Base-by-base conservation (phyloP, 2,797 vertebrate species). In the Dendrocincla tyrannina region DNA sequence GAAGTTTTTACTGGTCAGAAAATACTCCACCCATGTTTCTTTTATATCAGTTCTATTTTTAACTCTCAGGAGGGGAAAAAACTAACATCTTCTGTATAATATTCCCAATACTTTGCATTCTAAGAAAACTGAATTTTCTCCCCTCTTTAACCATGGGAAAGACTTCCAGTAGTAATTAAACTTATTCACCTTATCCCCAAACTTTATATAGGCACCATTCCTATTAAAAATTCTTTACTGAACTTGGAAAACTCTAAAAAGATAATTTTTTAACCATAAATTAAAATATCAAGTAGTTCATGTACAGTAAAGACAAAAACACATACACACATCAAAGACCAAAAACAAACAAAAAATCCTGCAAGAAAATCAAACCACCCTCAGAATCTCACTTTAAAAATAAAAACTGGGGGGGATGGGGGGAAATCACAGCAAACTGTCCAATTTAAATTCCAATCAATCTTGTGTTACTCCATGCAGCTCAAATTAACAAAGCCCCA, bases 231-330 rank as follows among this genome's bases (percentile, higher is more conserved):
- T 46, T 50, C 41, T 37, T 53, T 13, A 13, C 12, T 63, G 25
- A 70, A 56, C 25, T 5, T 47, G 5, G 5, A 66, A 59, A 62
- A 59, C 1, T 37, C 73, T 3, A 23, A 49, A 30, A 30, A 55
- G 2, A 59, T 33, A 39, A 6, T 2, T 2, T 52, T 88, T 35
- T 25, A 5, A 44, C 17, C 33, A 15, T 13, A 0, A 75, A 49
- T 32, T 63, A 10, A 78, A 69, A 56, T n/a, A 86, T 37, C 16
- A 30, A 55, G 3, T 37, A n/a, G 7, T 2, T 60, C 17, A 32
- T 0, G 0, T 24, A 25, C 4, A 74, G 17, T 17, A 32, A 59
- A 58, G 42, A 27, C 5, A 27, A 76, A 24, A 7, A 44, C 41
- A 64, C 10, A 9, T 28, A 60, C 17, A 28, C 19, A 19, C 39